These are phyloP conservation scores for Triplophysa tibetana DNA, from an alignment of 2,113 vertebrate genomes.

Conservation along the genomic window DNA sequence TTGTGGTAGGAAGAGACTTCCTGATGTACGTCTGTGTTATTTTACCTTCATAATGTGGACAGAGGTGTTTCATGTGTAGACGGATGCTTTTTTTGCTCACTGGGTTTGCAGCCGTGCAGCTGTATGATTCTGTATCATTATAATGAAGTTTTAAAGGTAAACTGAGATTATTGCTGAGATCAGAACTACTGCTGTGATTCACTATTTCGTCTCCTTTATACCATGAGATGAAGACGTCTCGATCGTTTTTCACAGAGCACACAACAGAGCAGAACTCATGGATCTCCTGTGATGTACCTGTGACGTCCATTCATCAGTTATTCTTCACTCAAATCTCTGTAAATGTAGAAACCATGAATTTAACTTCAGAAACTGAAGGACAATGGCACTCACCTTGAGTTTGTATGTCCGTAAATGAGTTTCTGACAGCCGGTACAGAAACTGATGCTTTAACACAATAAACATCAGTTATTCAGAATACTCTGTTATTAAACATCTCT, in stretches of 20 bases:
- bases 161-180: constrained; percentile 11
- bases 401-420: not conserved
- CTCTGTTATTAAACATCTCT: no score
- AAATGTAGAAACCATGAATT: no score
- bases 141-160: constrained; percentile 16
- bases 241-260: not conserved
- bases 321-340: not conserved
- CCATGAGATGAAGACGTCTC: not conserved
- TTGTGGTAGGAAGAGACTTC: not conserved
- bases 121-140: not conserved
- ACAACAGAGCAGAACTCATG: not conserved
- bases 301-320: not conserved
- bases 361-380: no score
- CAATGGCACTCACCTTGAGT: not conserved
- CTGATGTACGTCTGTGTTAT: not conserved
- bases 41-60: not conserved
- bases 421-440: not conserved
- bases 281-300: not conserved
- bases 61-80: not conserved
- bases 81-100: not conserved
- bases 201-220: not conserved
- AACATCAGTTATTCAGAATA: no score
- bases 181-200: not conserved
- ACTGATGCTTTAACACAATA: not conserved
- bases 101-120: not conserved